phyloP scores from a whole-genome alignment of 2,888 invertebrate species.

The Piscicola geometra region DNA sequence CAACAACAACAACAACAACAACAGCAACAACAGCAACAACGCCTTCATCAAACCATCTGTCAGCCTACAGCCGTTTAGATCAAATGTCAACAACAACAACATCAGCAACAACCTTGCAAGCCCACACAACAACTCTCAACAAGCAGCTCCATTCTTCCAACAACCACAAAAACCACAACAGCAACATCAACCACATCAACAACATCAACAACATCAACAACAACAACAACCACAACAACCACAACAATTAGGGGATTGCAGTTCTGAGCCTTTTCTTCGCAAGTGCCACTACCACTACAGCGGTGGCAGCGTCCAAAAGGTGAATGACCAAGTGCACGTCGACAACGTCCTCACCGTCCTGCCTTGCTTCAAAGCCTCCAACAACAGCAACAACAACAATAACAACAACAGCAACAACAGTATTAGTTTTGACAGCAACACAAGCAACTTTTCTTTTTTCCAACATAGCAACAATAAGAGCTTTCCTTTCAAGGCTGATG shows the following conservation, averaged over 20 bases:
- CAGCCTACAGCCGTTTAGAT: conserved; percentile 21
- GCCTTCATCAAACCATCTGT: conserved; percentile 8
- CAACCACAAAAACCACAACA: not conserved
- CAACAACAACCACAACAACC: not conserved
- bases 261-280: not conserved
- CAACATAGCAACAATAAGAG: conserved; percentile 1
- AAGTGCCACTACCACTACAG: conserved; percentile 13
- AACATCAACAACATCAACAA: not conserved
- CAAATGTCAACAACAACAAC: not conserved
- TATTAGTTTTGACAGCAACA: too few relatives aligned
- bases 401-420: too few relatives aligned
- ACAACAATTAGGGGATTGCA: not conserved
- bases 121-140: conserved; percentile 4
- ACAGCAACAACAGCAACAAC: not conserved
- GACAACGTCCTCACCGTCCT: conserved; percentile 11
- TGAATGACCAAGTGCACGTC: not conserved
- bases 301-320: conserved; percentile 7
- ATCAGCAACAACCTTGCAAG: not conserved
- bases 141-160: conserved; percentile 5
- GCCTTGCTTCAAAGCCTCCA: conserved; percentile 9
- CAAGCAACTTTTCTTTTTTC: too few relatives aligned
- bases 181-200: not conserved
- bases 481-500: not conserved
- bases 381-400: not conserved
- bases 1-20: not conserved